Percentiles rank a stretch among this genome's conserved stretches.
These are phyloP conservation scores for Hippopotamus amphibius DNA, from an alignment of 2,113 vertebrate species.

Conservation along the genomic window DNA sequence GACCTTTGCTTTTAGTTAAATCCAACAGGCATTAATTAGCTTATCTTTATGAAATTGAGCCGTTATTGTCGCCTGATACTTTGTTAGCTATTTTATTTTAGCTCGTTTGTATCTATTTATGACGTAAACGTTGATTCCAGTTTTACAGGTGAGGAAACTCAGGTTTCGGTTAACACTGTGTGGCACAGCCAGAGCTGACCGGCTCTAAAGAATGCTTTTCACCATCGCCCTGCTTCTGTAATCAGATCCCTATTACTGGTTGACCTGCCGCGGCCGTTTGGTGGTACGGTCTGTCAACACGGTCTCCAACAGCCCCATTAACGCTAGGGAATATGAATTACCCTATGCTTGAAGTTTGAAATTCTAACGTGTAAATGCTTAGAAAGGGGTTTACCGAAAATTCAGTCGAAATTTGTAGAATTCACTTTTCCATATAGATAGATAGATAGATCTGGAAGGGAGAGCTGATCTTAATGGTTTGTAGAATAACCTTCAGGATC, in stretches of 20 bases:
- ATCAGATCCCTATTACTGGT: neutral
- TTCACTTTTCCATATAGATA: neutral
- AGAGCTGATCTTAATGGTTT: neutral
- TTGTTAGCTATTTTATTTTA: neutral
- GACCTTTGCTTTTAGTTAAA: slow-evolving; percentile 1
- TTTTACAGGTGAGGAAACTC: neutral
- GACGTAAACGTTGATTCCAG: neutral
- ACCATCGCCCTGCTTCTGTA: neutral
- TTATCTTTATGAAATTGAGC: neutral
- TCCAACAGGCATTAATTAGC: neutral
- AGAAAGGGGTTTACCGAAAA: neutral
- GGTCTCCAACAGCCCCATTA: neutral
- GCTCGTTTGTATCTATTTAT: neutral
- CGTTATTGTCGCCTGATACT: neutral
- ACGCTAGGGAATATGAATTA: neutral
- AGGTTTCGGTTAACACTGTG: neutral
- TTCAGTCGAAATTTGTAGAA: neutral
- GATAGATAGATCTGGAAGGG: neutral
- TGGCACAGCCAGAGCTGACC: neutral
- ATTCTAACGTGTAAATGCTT: neutral
- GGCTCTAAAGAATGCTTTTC: neutral
- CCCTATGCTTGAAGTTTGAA: neutral
- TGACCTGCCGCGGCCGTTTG: neutral
- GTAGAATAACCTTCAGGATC: neutral
- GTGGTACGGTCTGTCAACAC: neutral